These are phyloP conservation scores for Ianthella basta DNA, from an alignment of 37 sponge, comb jelly and placozoan species.

Conservation along the genomic window DNA sequence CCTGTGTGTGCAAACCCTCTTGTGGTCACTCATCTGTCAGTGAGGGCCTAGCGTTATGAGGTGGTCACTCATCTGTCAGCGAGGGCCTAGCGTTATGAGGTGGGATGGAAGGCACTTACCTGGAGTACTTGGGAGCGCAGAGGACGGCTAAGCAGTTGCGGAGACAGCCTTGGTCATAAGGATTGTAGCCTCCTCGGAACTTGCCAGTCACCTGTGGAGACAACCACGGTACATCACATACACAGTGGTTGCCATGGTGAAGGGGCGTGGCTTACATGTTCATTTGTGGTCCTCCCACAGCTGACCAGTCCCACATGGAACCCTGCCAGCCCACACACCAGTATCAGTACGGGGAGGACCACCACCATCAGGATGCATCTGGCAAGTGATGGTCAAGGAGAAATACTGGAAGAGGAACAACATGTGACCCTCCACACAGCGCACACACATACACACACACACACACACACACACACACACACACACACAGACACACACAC, in stretches of 20 bases:
- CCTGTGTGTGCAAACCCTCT: no score
- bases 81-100: no score
- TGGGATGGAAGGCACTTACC: no score
- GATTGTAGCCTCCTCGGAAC: conserved; percentile 76
- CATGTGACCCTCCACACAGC: no score
- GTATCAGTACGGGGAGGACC: conserved; percentile 78
- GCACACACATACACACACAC: no score
- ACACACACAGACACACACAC: no score
- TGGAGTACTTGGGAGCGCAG: conserved; percentile 74
- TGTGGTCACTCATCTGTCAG: no score
- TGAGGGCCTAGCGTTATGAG: no score
- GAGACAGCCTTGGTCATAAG: conserved; percentile 75
- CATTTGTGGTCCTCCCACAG: conserved; percentile 92
- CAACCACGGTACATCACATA: neutral
- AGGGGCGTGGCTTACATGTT: conserved; percentile 72
- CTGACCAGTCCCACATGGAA: conserved; percentile 91
- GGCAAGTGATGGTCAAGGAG: conserved; percentile 13
- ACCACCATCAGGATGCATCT: conserved; percentile 75
- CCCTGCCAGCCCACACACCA: conserved; percentile 81
- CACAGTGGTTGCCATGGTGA: neutral
- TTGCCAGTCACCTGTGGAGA: conserved; percentile 86
- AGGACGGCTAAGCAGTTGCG: conserved; percentile 71
- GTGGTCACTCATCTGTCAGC: no score
- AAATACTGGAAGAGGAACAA: neutral
- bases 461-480: no score